These are phyloP conservation scores for Labeo rohita DNA, from an alignment of 2,113 vertebrate genomes.

Conservation along the genomic window DNA sequence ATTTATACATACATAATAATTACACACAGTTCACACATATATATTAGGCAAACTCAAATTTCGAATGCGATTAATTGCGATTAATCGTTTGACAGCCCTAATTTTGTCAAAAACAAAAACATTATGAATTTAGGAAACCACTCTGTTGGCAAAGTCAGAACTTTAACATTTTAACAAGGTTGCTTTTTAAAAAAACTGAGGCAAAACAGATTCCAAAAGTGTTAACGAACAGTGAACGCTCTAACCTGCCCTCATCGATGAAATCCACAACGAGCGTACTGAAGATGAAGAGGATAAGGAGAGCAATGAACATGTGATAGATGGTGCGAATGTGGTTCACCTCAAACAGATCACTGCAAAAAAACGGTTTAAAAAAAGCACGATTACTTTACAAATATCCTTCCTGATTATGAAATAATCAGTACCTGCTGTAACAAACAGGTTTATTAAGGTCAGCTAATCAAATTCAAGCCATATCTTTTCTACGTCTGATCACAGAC, in stretches of 20 bases:
- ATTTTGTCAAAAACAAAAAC: background rate
- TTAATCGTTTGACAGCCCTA: too few species aligned
- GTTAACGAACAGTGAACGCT: background rate
- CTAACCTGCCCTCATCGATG: conserved; percentile 95
- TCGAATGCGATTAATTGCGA: too few species aligned
- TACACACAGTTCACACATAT: too few species aligned
- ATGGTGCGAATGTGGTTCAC: conserved; percentile 97
- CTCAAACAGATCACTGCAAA: conserved; percentile 91
- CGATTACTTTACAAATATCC: background rate
- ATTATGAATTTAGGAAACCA: background rate
- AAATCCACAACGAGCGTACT: conserved; percentile 93
- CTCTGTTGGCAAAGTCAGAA: background rate
- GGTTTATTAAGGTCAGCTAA: conserved; percentile 1
- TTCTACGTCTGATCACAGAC: background rate
- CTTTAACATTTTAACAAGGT: background rate
- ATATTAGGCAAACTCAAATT: too few species aligned
- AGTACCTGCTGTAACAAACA: background rate
- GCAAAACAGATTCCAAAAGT: background rate
- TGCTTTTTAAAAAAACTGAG: background rate
- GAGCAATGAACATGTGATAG: conserved; percentile 98
- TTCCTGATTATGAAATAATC: background rate
- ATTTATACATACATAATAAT: too few species aligned
- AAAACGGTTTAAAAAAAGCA: conserved; percentile 46
- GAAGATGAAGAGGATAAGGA: conserved; percentile 94
- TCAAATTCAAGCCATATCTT: background rate